Percentiles rank a stretch among this genome's conserved stretches.
Evolutionary conservation across 2,888 invertebrate species (phyloP).

Genomic region (Gymnosoma rotundatum): DNA sequence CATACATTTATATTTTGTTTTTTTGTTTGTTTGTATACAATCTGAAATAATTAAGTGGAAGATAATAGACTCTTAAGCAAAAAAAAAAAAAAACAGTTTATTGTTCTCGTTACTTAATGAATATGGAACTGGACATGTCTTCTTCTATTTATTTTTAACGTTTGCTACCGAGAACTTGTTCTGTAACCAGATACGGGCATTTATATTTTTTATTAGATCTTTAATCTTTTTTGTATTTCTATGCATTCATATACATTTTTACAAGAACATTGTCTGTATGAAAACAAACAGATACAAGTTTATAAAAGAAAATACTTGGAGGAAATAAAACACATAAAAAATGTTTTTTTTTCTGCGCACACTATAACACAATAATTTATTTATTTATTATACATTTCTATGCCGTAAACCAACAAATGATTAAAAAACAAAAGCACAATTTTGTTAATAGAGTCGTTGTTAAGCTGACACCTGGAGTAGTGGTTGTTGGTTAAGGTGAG

Average conservation of each 20-base stretch:
- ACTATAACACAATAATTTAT: slow-evolving; percentile 16
- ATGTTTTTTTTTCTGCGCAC: background rate
- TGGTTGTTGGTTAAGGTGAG: slow-evolving; percentile 62
- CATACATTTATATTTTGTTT: background rate
- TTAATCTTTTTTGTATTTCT: background rate
- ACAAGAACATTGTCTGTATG: slow-evolving; percentile 36
- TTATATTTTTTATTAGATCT: slow-evolving; percentile 52
- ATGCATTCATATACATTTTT: slow-evolving; percentile 37
- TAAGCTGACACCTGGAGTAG: slow-evolving; percentile 66
- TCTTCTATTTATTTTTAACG: slow-evolving; percentile 63
- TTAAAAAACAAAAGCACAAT: slow-evolving; percentile 54
- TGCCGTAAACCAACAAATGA: slow-evolving; percentile 24
- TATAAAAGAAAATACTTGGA: slow-evolving; percentile 40
- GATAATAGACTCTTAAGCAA: slow-evolving; percentile 22
- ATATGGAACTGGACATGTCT: slow-evolving; percentile 73
- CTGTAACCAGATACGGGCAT: slow-evolving; percentile 54
- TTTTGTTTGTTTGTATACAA: slow-evolving; percentile 17
- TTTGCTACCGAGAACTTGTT: slow-evolving; percentile 43
- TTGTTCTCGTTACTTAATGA: slow-evolving; percentile 1
- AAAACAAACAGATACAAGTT: background rate
- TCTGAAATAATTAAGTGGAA: slow-evolving; percentile 47
- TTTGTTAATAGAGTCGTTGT: slow-evolving; percentile 68
- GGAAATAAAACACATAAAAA: slow-evolving; percentile 33
- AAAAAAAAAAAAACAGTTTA: slow-evolving; percentile 18
- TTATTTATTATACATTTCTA: slow-evolving; percentile 32